These are phyloP conservation scores for Glandiceps talaboti DNA, from an alignment of 53 echinoderm and acorn worm genomes.

Conservation along the genomic window DNA sequence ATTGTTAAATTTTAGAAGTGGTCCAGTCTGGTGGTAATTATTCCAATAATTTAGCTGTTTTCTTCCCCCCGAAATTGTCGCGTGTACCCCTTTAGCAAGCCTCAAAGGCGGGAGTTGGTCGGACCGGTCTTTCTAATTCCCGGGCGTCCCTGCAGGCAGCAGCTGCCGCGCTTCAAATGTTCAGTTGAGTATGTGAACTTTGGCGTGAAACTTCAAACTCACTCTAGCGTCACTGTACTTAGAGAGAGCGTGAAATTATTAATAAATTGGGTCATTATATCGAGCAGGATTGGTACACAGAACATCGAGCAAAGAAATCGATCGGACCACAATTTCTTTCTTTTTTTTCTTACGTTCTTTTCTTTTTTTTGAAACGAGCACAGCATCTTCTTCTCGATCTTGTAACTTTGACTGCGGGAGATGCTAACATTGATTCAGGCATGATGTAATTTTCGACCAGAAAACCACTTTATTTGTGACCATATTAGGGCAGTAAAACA, in stretches of 20 bases:
- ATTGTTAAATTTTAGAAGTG: too few relatives aligned
- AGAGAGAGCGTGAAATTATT: not conserved
- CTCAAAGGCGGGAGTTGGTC: not conserved
- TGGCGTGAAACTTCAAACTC: not conserved
- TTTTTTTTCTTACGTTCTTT: not conserved
- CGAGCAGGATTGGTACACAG: not conserved
- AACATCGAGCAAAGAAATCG: too few relatives aligned
- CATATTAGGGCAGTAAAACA: not conserved
- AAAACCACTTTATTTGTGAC: not conserved
- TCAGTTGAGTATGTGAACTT: not conserved
- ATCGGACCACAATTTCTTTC: too few relatives aligned
- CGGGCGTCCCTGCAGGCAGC: not conserved
- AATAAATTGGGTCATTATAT: not conserved
- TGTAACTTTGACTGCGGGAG: not conserved
- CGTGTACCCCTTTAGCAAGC: not conserved
- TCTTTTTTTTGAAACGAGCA: not conserved
- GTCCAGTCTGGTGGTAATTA: too few relatives aligned
- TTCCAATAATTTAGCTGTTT: not conserved
- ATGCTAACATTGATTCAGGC: too few relatives aligned
- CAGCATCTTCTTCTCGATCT: not conserved
- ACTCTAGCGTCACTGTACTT: not conserved
- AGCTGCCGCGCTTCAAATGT: not conserved
- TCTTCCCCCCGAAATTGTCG: not conserved
- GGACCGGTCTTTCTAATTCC: not conserved
- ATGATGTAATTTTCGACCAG: not conserved